These are phyloP conservation scores for Dromiciops gliroides DNA, from an alignment of 2,113 vertebrate species.

Conservation along the genomic window DNA sequence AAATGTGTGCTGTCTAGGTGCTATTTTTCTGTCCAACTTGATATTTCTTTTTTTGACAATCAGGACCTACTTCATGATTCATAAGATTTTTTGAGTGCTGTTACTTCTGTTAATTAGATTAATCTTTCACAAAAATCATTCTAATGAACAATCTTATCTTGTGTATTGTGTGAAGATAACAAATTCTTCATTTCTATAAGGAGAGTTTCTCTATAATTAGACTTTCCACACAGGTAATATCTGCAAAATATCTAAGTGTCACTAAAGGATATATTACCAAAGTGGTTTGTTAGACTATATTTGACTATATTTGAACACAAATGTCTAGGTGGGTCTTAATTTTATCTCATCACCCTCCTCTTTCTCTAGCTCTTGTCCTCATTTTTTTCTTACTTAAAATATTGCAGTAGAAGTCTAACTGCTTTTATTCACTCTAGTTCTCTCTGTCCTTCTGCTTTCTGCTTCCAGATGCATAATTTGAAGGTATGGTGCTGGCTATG, in stretches of 20 bases:
- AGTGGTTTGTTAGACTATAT: not conserved
- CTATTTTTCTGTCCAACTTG: constrained; percentile 12
- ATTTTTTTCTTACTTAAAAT: not conserved
- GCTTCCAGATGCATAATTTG: not conserved
- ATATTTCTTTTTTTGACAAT: constrained; percentile 18
- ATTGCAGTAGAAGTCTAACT: not conserved
- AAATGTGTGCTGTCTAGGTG: constrained; percentile 42
- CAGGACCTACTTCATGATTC: constrained; percentile 20
- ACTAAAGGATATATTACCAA: not conserved
- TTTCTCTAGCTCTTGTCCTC: not conserved
- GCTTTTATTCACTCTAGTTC: not conserved
- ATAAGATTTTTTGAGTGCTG: constrained; percentile 33
- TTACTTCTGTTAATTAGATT: constrained; percentile 61
- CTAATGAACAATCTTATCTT: not conserved
- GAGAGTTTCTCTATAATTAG: not conserved
- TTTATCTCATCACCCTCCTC: not conserved
- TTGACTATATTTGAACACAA: not conserved
- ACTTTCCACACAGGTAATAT: not conserved
- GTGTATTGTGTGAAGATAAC: constrained; percentile 30
- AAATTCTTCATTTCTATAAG: not conserved
- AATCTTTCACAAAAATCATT: constrained; percentile 49
- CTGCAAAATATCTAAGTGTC: not conserved
- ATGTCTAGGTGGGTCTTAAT: not conserved
- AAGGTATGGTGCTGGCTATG: not conserved
- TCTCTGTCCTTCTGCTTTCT: not conserved